These are phyloP conservation scores for Morpho achilles DNA, from an alignment of 2,888 invertebrate species.

Conservation along the genomic window DNA sequence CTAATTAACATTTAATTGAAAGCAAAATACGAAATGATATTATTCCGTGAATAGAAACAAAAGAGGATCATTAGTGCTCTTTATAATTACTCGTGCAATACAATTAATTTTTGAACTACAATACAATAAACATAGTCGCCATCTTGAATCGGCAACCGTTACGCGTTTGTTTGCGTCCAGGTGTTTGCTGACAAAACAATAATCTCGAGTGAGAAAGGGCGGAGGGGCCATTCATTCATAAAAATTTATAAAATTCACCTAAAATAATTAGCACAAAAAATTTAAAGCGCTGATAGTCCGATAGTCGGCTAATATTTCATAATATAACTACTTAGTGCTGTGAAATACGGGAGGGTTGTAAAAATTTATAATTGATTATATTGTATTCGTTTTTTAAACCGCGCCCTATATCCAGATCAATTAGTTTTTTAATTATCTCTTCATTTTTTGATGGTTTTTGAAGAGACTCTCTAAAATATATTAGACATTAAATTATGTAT, in stretches of 20 bases:
- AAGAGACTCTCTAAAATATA: too few relatives aligned
- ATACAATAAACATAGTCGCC: slow-evolving; percentile 38
- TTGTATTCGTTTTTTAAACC: slow-evolving; percentile 45
- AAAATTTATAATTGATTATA: slow-evolving; percentile 59
- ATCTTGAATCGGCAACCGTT: slow-evolving; percentile 51
- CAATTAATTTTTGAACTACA: slow-evolving; percentile 1
- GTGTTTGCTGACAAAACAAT: slow-evolving; percentile 78
- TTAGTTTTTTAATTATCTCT: neutral
- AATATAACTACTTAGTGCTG: slow-evolving; percentile 69
- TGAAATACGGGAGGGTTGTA: slow-evolving; percentile 66
- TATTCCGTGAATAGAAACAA: slow-evolving; percentile 2
- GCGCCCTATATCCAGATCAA: slow-evolving; percentile 28
- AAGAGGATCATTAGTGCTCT: slow-evolving; percentile 21
- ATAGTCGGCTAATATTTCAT: slow-evolving; percentile 69
- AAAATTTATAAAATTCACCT: slow-evolving; percentile 59
- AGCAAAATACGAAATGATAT: neutral
- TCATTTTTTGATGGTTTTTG: too few relatives aligned
- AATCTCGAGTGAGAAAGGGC: slow-evolving; percentile 63
- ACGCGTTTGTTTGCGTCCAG: slow-evolving; percentile 71
- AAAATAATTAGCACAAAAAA: slow-evolving; percentile 47
- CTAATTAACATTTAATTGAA: neutral
- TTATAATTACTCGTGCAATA: slow-evolving; percentile 12
- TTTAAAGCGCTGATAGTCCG: slow-evolving; percentile 33
- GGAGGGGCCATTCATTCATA: slow-evolving; percentile 71
- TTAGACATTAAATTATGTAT: too few relatives aligned